Percentiles rank a stretch among this genome's conserved stretches.
Evolutionary conservation across 2,888 invertebrate species (phyloP).

Genomic region (Leucophora obtusa): DNA sequence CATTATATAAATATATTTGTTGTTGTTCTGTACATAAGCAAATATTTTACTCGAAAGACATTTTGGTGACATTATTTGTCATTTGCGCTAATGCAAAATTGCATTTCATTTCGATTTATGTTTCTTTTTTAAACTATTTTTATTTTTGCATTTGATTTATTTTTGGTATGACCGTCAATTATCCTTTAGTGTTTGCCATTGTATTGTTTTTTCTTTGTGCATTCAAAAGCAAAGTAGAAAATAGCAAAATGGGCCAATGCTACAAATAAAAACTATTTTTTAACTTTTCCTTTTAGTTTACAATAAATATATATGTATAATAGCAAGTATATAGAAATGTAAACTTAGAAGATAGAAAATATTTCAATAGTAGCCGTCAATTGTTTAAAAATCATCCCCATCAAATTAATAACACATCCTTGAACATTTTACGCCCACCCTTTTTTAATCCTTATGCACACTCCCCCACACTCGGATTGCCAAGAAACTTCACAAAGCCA

Average conservation of each 20-base stretch:
- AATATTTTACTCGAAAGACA: conserved; percentile 18
- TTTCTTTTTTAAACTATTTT: conserved; percentile 30
- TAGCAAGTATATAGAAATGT: neutral
- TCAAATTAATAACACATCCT: too few species aligned
- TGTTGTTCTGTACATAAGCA: neutral
- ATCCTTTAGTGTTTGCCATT: conserved; percentile 70
- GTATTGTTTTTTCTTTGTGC: conserved; percentile 20
- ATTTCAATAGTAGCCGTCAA: too few species aligned
- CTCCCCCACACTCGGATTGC: too few species aligned
- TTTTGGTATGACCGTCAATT: conserved; percentile 75
- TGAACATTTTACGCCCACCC: too few species aligned
- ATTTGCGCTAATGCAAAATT: conserved; percentile 35
- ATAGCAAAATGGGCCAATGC: conserved; percentile 54
- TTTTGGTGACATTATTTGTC: conserved; percentile 56
- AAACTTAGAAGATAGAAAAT: neutral
- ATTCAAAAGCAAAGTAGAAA: neutral
- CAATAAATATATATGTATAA: neutral
- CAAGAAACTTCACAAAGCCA: too few species aligned
- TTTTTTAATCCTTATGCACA: too few species aligned
- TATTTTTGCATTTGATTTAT: conserved; percentile 53
- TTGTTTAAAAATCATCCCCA: too few species aligned
- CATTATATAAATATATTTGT: neutral
- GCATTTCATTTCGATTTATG: conserved; percentile 48
- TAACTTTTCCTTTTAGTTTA: conserved; percentile 51
- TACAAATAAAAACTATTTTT: conserved; percentile 32